Evolutionary conservation across 2,113 vertebrate genomes (phyloP).

Genomic region (Lichenostomus cassidix): DNA sequence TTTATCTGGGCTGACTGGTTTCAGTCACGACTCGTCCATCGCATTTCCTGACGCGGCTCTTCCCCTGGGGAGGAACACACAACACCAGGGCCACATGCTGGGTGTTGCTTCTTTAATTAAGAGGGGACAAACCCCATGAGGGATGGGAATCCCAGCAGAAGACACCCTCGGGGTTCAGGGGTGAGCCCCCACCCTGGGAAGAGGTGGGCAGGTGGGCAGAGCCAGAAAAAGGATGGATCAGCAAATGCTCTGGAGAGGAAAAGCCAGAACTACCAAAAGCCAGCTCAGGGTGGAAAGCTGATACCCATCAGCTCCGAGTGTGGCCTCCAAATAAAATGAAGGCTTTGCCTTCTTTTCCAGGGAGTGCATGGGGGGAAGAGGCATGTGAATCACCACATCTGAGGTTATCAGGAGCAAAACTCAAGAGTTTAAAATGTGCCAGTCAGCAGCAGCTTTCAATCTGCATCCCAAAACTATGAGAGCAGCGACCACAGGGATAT

Average conservation of each 20-base stretch:
- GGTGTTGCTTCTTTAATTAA: not conserved
- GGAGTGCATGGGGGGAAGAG: not conserved
- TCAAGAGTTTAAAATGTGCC: not conserved
- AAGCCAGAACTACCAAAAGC: not conserved
- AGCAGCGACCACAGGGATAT: not conserved
- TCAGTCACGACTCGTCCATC: not conserved
- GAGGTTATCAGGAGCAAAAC: not conserved
- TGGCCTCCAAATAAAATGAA: not conserved
- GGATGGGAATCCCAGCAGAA: not conserved
- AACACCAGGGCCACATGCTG: not conserved
- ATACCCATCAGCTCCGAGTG: not conserved
- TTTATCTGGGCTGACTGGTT: conserved; percentile 6
- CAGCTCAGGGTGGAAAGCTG: not conserved
- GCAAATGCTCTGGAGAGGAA: not conserved
- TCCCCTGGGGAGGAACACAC: not conserved
- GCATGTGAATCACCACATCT: not conserved
- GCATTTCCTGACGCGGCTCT: not conserved
- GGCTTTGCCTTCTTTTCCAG: not conserved
- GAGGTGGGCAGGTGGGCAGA: not conserved
- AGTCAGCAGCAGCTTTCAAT: not conserved
- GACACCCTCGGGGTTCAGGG: not conserved
- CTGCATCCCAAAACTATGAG: not conserved
- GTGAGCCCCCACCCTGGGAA: not conserved
- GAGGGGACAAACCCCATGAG: not conserved
- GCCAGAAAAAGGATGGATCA: not conserved